Evolutionary conservation across 53 echinoderm and acorn worm species (phyloP), one percentile per base, ranked within the genome.

Genomic region (Luidia sarsii): DNA sequence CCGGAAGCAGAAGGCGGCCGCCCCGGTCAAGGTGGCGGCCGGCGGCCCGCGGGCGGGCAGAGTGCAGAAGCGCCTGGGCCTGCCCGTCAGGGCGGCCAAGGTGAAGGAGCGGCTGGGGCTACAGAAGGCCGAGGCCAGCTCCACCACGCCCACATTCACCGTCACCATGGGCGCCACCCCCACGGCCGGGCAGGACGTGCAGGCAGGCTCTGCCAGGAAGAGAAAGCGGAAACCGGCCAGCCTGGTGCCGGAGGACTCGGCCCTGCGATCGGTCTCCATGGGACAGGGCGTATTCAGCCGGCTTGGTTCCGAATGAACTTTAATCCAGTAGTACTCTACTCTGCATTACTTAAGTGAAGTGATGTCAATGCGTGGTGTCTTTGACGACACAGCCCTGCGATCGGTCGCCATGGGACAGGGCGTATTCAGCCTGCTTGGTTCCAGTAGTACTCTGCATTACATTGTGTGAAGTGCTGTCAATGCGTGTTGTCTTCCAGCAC

Each of bases 81-180:
- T 68, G 37, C 63, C 75, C 46, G 14, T 85, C 85, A 45, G 73
- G 32, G 46, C 82, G 22, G 73, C 65, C 46, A 35, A 94, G 39
- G 11, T 41, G 43, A 89, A 89, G 60, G 91, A 91, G 35, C 89
- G 99, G 45, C 70, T 99, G 15, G 99, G 99, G 6, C 64, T 79
- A 18, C 91, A 91, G 70, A 94, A 87, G 72, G 94, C 94, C 25
- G 99, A 99, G 67, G 99, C 87, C n/a, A 89, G 90, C 45, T 99
- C 99, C 2, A 99, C 99, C 10, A 99, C 99, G 27, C 99, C 99
- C n/a, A 71, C 84, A 6, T 72, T 91, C 73, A 89, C 86, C 10
- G 83, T 94, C 19, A 94, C 91, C 0, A 20, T 85, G 53, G 89
- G 80, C 6, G 77, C 33, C 27, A 32, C 59, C 3, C 65, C 33